These are phyloP conservation scores for Spea hammondii DNA, from an alignment of 2,797 vertebrate genomes.

Conservation along the genomic window DNA sequence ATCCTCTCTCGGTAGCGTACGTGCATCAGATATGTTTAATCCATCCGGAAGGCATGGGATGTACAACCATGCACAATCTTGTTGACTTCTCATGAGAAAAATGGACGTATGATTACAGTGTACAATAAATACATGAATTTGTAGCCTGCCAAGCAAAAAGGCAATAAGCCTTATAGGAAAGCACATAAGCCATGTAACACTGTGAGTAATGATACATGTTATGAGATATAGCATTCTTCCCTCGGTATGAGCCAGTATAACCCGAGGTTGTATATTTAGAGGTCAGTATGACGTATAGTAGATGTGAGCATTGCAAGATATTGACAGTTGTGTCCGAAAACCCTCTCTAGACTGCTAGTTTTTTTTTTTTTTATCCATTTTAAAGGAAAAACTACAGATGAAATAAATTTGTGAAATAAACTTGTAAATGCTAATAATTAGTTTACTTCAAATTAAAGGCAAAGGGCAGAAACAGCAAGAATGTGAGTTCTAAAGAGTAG, in stretches of 20 bases:
- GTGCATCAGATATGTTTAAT: slow-evolving; percentile 12
- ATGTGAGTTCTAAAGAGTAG: background rate
- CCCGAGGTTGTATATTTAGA: slow-evolving; percentile 36
- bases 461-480: background rate
- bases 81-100: slow-evolving; percentile 19
- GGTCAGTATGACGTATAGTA: slow-evolving; percentile 13
- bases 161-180: slow-evolving; percentile 43
- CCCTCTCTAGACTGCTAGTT: background rate
- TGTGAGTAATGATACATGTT: slow-evolving; percentile 49
- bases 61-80: background rate
- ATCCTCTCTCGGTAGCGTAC: background rate
- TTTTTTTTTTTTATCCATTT: background rate
- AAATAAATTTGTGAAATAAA: background rate
- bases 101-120: slow-evolving; percentile 20
- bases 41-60: slow-evolving; percentile 19
- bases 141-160: slow-evolving; percentile 46
- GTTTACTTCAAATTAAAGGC: background rate
- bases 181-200: slow-evolving; percentile 46
- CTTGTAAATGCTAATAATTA: background rate
- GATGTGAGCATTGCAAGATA: slow-evolving; percentile 11
- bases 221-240: slow-evolving; percentile 31
- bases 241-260: slow-evolving; percentile 24
- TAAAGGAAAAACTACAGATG: background rate
- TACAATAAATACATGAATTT: slow-evolving; percentile 22
- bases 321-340: background rate